A percentile compares a stretch with the other conserved stretches of the same genome.
These are phyloP conservation scores for Drosophila meridiana DNA, from an alignment of 2,888 invertebrate species.

Conservation along the genomic window DNA sequence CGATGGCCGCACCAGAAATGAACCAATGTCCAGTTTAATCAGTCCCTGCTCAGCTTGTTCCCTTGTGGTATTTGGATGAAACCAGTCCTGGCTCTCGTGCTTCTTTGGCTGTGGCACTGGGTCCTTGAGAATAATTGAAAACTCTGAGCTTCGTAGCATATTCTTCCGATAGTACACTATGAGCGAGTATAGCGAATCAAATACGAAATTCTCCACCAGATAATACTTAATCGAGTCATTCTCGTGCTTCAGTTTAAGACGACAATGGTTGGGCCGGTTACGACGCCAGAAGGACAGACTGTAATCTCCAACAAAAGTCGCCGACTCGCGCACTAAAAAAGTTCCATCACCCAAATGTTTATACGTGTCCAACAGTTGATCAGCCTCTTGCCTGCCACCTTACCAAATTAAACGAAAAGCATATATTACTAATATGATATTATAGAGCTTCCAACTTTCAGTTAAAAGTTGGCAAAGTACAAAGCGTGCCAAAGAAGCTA, in stretches of 20 bases:
- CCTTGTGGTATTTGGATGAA: conserved; percentile 92
- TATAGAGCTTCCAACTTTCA: not conserved
- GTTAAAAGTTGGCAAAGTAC: not conserved
- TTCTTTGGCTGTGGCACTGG: conserved; percentile 98
- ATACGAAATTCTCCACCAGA: conserved; percentile 93
- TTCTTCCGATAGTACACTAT: conserved; percentile 95
- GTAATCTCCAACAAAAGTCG: conserved; percentile 98
- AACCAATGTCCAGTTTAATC: conserved; percentile 94
- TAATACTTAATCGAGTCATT: conserved; percentile 95
- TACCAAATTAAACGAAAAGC: not conserved
- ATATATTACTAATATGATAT: not conserved
- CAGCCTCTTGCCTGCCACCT: conserved; percentile 92
- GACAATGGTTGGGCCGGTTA: conserved; percentile 95
- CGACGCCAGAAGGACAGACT: conserved; percentile 97
- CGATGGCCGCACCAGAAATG: conserved; percentile 96
- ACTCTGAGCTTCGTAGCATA: conserved; percentile 95
- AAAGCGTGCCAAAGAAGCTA: not conserved
- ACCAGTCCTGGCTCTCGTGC: conserved; percentile 97
- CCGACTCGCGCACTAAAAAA: conserved; percentile 96
- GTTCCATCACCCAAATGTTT: conserved; percentile 95
- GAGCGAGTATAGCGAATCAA: conserved; percentile 96
- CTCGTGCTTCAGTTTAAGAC: conserved; percentile 95
- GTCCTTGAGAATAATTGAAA: conserved; percentile 93
- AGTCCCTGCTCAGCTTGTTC: conserved; percentile 95
- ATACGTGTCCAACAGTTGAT: conserved; percentile 88